Evolutionary conservation across 92 coral and sea anemone genomes (phyloP), one percentile per base, ranked within the genome.

Genomic region (Siderastrea siderea): DNA sequence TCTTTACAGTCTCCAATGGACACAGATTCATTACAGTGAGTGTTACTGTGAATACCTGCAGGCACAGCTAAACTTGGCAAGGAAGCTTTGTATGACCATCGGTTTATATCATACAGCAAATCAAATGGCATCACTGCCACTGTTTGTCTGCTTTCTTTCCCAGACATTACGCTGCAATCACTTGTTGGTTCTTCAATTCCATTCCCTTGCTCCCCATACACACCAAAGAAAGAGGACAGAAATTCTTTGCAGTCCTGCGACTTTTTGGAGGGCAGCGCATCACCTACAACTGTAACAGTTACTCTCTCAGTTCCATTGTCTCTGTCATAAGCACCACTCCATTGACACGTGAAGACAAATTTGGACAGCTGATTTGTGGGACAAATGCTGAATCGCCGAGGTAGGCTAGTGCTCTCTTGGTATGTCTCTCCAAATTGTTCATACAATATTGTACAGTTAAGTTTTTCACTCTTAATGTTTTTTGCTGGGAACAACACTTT

Each of bases 371-470:
- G 67, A 49, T 77, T 19, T 45, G 71, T 65, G 1, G 79, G 69
- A 6, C 91, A 45, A 67, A 93, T 84, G 52, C 88, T 79, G 85
- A 93, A 91, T 81, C 86, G 74, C 62, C 92, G 91, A 16, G 96
- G 94, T 38, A 60, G 8, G 43, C 91, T 71, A 7, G 12, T 10
- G 16, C 88, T 81, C 86, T 91, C 94, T 43, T 66, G 45, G 90
- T 87, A 91, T 55, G 78, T 69, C 3, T 61, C 86, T 59, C 92
- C 87, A 84, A 93, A 88, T 62, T 77, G 46, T 44, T 80, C 81
- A n/a, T 71, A 58, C 46, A 93, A 68, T 61, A 52, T 45, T 0
- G 68, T 67, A 50, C 73, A 16, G 26, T 87, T 68, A 68, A 88
- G 75, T 38, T 63, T 85, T 55, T 64, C 75, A 47, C 77, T 84